Conservation (phyloP, 1,140 invertebrate species). For the Drosophila trapezifrons region DNA sequence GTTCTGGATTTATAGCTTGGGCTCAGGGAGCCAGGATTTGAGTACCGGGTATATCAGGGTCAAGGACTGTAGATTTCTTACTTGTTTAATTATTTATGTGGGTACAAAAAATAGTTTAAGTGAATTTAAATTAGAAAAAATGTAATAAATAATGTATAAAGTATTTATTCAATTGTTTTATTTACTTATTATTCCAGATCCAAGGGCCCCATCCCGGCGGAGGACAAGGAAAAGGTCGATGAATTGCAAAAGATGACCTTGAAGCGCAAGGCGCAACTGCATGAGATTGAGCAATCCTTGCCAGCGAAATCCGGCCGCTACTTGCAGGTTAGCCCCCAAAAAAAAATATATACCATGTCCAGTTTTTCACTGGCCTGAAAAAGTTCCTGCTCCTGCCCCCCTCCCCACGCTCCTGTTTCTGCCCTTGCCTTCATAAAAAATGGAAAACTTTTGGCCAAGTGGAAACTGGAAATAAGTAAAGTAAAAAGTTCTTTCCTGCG, state of each 20-base stretch:
- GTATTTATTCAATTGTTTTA: neutral
- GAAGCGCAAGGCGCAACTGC: conserved; percentile 90
- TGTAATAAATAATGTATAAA: too few relatives aligned
- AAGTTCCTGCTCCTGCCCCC: neutral
- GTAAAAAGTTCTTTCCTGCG: conserved; percentile 37
- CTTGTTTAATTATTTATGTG: too few relatives aligned
- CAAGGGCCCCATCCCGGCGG: conserved; percentile 47
- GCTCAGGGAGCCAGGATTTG: too few relatives aligned
- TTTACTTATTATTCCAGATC: conserved; percentile 41
- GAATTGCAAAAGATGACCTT: conserved; percentile 90
- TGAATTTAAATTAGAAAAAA: neutral
- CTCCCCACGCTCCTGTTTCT: neutral
- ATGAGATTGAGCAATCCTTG: conserved; percentile 93
- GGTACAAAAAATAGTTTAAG: too few relatives aligned
- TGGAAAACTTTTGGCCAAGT: conserved; percentile 16
- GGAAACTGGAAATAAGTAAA: conserved; percentile 24
- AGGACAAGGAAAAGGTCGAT: conserved; percentile 85
- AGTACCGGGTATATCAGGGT: too few relatives aligned
- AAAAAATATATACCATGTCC: neutral
- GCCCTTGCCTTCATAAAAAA: conserved; percentile 6
- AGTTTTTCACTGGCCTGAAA: neutral
- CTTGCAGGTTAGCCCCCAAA: conserved; percentile 86
- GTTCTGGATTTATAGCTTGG: too few relatives aligned
- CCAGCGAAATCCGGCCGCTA: conserved; percentile 95
- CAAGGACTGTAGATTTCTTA: too few relatives aligned